Percentiles rank a stretch among this genome's conserved stretches.
Conservation (phyloP, 2,113 vertebrate genomes). For the Corythornis vintsioides region DNA sequence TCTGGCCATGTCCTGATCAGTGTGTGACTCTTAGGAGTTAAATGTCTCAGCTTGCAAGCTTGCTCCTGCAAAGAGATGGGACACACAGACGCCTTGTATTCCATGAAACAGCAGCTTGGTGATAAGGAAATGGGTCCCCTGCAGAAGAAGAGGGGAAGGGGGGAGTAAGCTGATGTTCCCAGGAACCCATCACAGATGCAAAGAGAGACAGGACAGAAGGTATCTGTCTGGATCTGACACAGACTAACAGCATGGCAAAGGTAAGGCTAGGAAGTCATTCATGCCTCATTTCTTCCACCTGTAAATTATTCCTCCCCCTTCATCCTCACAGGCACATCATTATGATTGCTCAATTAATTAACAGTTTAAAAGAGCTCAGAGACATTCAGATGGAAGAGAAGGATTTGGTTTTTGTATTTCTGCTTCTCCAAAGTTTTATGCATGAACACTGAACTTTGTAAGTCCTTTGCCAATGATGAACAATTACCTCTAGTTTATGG, state of each 20-base stretch:
- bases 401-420: neutral
- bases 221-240: conserved; percentile 56
- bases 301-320: conserved; percentile 55
- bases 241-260: conserved; percentile 35
- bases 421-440: neutral
- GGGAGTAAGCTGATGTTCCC: neutral
- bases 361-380: conserved; percentile 38
- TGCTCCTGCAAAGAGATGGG: neutral
- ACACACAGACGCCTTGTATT: neutral
- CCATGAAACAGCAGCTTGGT: neutral
- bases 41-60: neutral
- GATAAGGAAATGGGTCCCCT: neutral
- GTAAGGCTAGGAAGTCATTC: conserved; percentile 58
- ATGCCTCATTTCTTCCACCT: conserved; percentile 68
- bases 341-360: conserved; percentile 63
- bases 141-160: neutral
- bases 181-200: neutral
- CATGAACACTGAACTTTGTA: neutral
- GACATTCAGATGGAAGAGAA: neutral
- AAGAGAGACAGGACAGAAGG: conserved; percentile 56
- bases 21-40: neutral
- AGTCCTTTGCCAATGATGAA: neutral
- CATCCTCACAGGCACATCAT: conserved; percentile 25
- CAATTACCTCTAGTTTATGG: neutral
- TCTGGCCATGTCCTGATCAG: neutral